Percentiles rank a stretch among this genome's conserved stretches.
Evolutionary conservation across 2,797 vertebrate genomes (phyloP).

Genomic region (Cirrhinus molitorella): DNA sequence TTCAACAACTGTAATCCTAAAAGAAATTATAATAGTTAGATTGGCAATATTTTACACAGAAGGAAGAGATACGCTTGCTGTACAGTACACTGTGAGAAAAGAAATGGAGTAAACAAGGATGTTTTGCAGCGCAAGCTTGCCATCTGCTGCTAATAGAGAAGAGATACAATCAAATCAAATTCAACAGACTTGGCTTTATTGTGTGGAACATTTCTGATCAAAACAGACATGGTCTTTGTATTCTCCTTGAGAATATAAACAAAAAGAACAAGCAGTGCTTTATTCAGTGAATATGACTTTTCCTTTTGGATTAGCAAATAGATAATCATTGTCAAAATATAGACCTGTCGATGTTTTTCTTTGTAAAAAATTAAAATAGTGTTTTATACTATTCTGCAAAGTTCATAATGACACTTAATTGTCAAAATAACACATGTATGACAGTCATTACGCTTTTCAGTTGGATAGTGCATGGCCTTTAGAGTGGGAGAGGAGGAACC

Average conservation of each 20-base stretch:
- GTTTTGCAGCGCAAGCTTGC: slow-evolving; percentile 61
- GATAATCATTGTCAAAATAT: neutral
- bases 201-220: slow-evolving; percentile 3
- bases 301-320: neutral
- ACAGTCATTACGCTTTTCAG: no score
- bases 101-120: neutral
- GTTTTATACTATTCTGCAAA: neutral
- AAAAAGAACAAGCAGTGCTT: neutral
- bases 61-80: neutral
- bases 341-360: neutral
- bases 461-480: neutral
- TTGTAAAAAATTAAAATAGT: neutral
- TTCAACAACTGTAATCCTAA: neutral
- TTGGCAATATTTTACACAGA: neutral
- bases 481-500: neutral
- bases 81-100: neutral
- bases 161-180: slow-evolving; percentile 25
- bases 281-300: neutral
- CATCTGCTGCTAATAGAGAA: slow-evolving; percentile 68
- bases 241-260: neutral
- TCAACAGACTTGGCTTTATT: slow-evolving; percentile 13
- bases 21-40: neutral
- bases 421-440: neutral
- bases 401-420: neutral
- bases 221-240: neutral